A percentile compares a stretch with the other conserved stretches of the same genome.
These are phyloP conservation scores for Catalaphyllia jardinei DNA, from an alignment of 64 coral and sea anemone genomes.

Conservation along the genomic window DNA sequence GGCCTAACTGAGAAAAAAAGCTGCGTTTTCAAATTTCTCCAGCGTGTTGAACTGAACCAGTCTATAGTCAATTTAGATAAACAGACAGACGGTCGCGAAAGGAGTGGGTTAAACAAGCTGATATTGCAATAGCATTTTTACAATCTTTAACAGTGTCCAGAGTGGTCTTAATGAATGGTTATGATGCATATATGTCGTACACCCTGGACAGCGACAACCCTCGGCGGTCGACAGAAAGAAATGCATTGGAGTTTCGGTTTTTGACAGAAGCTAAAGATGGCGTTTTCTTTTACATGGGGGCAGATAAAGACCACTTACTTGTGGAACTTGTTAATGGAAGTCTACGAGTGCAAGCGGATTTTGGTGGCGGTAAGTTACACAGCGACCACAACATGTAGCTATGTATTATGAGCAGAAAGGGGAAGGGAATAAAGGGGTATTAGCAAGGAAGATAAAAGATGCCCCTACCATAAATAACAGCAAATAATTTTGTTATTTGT, in stretches of 20 bases:
- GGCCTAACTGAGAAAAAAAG: too few relatives aligned
- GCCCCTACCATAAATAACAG: too few relatives aligned
- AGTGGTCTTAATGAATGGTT: background rate
- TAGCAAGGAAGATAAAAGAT: too few relatives aligned
- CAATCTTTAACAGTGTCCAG: background rate
- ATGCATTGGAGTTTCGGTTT: constrained; percentile 71
- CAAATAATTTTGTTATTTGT: too few relatives aligned
- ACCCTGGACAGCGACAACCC: constrained; percentile 2
- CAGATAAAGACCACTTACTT: constrained; percentile 50
- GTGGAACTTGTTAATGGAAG: constrained; percentile 71
- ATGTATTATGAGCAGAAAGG: too few relatives aligned
- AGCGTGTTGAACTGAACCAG: too few relatives aligned
- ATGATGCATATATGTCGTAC: constrained; percentile 26
- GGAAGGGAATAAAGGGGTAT: too few relatives aligned
- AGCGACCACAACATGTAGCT: too few relatives aligned
- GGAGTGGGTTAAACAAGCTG: background rate
- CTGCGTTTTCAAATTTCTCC: too few relatives aligned
- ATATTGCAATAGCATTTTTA: too few relatives aligned
- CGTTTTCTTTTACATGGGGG: constrained; percentile 53
- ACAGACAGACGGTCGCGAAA: background rate
- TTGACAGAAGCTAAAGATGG: constrained; percentile 46
- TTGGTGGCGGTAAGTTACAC: constrained; percentile 68
- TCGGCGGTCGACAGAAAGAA: constrained; percentile 14
- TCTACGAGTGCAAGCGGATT: constrained; percentile 37
- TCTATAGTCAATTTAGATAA: too few relatives aligned